Base-by-base conservation (phyloP, 2,113 vertebrate genomes). In the Cricetomys ansorgei region DNA sequence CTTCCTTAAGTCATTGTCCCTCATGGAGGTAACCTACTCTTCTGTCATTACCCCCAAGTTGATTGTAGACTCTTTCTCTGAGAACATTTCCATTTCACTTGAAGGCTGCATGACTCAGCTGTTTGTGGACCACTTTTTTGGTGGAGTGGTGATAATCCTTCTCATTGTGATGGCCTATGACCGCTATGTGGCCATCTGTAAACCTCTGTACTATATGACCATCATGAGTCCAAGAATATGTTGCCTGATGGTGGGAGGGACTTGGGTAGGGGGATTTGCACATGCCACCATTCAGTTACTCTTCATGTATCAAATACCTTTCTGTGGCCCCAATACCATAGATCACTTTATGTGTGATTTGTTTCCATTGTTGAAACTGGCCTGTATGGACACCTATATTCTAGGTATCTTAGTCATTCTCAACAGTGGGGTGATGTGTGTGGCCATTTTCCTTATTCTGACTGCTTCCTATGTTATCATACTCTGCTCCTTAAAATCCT, bases 301-400 rank as follows among this genome's bases (percentile, higher is more conserved):
- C 43, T 95, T 95, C 62, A 92, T 90, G 86, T 87, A 50, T 17
- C 89, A 83, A 57, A 75, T 96, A 45, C 94, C 89, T 1, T 97
- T 97, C 79, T 97, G 94, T 83, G 89, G 67, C 0, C 92, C 85
- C 45, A 96, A 92, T 77, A 3, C 90, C 45, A 94, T 72, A 1
- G 80, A 94, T 27, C 92, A 95, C 50, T 97, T 96, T 95, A 53
- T 94, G 3, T 95, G 92, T 70, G 94, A 97, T n/a, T 92, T 97
- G 21, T 94, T 97, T 81, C 95, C 87, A 45, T 40, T 97, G 16
- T 2, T 97, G 85, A 83, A 67, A 87, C 80, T 94, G 13, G 89
- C 94, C 29, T 97, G 92, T 55, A 90, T 43, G 27, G 92, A 96
- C 7, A 92, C 94, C 1, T 1, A 17, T 3, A 16, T 23, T 13